phyloP scores from a whole-genome alignment of 2,888 invertebrate species.

The Melieria picta region DNA sequence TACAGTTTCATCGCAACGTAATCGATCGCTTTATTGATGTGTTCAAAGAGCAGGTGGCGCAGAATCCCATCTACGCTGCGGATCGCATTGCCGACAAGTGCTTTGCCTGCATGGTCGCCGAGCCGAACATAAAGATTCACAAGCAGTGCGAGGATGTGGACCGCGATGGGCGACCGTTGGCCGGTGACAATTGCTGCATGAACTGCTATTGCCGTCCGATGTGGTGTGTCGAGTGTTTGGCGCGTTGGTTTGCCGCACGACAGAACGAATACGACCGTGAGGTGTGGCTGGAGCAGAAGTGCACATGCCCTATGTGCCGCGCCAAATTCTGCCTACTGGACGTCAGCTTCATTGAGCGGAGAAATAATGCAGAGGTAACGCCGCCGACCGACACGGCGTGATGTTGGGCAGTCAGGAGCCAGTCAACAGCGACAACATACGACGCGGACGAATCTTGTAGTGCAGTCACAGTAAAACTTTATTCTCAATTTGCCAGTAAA shows the following conservation, averaged over 20 bases:
- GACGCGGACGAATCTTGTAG: too few species aligned
- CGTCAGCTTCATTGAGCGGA: slow-evolving; percentile 70
- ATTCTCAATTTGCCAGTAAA: slow-evolving; percentile 14
- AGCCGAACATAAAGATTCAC: slow-evolving; percentile 81
- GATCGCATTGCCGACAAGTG: slow-evolving; percentile 84
- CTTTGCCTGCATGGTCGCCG: slow-evolving; percentile 87
- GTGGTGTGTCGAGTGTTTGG: slow-evolving; percentile 90
- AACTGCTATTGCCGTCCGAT: slow-evolving; percentile 83
- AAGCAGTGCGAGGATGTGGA: slow-evolving; percentile 73
- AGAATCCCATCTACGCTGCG: slow-evolving; percentile 73
- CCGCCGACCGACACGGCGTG: slow-evolving; percentile 13
- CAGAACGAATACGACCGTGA: slow-evolving; percentile 77
- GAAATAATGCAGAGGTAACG: neutral
- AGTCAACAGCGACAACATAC: too few species aligned
- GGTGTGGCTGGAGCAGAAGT: slow-evolving; percentile 83
- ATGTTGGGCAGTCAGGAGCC: neutral
- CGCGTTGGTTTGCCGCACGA: slow-evolving; percentile 87
- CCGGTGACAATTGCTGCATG: slow-evolving; percentile 62
- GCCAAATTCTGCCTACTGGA: slow-evolving; percentile 86
- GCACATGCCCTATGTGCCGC: slow-evolving; percentile 89
- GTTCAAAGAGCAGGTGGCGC: slow-evolving; percentile 79
- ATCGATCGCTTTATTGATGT: slow-evolving; percentile 86
- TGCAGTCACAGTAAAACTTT: neutral
- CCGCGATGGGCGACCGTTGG: slow-evolving; percentile 63
- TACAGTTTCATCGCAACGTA: slow-evolving; percentile 80